phyloP scores from a whole-genome alignment of 2,797 vertebrate genomes.

The Silurus aristotelis region DNA sequence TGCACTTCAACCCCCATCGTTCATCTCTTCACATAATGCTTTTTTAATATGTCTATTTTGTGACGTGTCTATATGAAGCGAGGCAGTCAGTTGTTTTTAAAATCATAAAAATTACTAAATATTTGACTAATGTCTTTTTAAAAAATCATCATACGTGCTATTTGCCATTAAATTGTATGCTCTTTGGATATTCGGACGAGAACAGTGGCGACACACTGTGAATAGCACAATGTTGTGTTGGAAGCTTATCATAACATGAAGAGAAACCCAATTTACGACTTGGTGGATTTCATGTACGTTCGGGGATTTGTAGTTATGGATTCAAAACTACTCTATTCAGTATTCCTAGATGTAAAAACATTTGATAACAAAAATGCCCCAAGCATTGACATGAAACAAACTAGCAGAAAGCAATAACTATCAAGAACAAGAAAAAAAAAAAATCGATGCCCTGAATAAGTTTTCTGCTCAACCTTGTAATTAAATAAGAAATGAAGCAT shows the following conservation, averaged over 20 bases:
- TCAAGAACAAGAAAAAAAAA: slow-evolving; percentile 8
- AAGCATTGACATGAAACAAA: slow-evolving; percentile 13
- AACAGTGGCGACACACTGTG: background rate
- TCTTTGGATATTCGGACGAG: background rate
- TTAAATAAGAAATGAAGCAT: slow-evolving; percentile 36
- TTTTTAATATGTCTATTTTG: background rate
- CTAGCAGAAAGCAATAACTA: background rate
- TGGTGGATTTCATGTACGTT: background rate
- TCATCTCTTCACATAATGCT: background rate
- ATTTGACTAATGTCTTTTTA: background rate
- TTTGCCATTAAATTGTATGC: background rate
- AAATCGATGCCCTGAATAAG: background rate
- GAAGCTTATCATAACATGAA: background rate
- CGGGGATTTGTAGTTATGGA: background rate
- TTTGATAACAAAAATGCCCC: slow-evolving; percentile 19
- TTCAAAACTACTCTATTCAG: background rate
- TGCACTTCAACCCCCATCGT: background rate
- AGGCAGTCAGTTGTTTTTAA: background rate
- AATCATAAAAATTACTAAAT: background rate
- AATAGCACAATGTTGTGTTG: background rate
- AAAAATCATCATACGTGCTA: too few relatives aligned
- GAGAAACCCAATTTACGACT: background rate
- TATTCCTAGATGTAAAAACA: background rate
- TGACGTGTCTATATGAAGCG: background rate
- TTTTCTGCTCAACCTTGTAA: slow-evolving; percentile 24